Percentiles rank a stretch among this genome's conserved stretches.
Evolutionary conservation across 2,888 invertebrate genomes (phyloP).

Genomic region (Ectemnius lituratus): DNA sequence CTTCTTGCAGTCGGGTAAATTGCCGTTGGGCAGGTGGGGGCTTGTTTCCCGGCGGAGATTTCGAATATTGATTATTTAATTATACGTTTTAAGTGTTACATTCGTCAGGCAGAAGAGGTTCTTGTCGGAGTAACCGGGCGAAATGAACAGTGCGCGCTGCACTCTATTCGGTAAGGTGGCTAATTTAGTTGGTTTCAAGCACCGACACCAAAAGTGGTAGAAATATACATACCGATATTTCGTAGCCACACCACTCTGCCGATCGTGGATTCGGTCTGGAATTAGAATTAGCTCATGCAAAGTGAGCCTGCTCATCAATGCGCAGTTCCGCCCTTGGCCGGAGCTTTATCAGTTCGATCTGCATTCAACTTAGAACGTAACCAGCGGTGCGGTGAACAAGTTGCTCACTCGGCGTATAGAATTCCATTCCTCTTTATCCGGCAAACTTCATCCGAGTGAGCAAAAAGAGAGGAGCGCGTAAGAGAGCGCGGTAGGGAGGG

Average conservation of each 20-base stretch:
- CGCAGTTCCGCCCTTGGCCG: no score
- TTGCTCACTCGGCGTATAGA: conserved; percentile 1
- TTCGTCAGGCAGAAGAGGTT: not conserved
- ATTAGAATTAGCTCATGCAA: no score
- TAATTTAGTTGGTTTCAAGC: not conserved
- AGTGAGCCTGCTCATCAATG: no score
- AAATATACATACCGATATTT: no score
- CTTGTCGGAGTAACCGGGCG: not conserved
- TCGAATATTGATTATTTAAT: conserved; percentile 9
- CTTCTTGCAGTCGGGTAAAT: not conserved
- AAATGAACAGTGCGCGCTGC: not conserved
- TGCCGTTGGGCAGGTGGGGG: not conserved
- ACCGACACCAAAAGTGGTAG: not conserved
- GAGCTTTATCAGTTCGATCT: no score
- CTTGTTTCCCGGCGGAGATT: not conserved
- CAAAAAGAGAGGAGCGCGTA: no score
- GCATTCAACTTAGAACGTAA: no score
- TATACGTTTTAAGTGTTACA: not conserved
- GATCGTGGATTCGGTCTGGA: no score
- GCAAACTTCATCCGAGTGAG: not conserved
- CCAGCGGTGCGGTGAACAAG: no score
- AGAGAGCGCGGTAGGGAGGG: no score
- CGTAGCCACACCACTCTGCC: no score
- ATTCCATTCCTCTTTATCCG: conserved; percentile 4
- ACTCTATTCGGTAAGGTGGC: not conserved